phyloP scores from a whole-genome alignment of 2,113 vertebrate genomes.

The Anguilla rostrata region DNA sequence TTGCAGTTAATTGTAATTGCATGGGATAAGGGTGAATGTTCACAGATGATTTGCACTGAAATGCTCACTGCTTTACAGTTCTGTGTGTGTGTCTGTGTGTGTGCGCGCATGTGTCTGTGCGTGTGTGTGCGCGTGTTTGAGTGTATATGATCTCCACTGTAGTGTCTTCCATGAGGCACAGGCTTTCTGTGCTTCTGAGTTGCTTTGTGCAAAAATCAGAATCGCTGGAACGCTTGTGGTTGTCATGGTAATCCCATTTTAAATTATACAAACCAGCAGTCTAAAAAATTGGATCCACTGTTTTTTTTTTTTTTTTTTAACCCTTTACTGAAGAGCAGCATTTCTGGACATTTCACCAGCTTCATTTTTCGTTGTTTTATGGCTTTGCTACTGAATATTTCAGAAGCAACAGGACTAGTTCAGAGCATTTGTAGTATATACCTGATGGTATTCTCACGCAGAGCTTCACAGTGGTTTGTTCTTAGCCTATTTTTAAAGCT shows the following conservation, averaged over 20 bases:
- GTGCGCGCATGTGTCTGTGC: not conserved
- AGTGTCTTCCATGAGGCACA: not conserved
- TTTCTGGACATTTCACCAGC: not conserved
- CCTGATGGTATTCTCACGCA: not conserved
- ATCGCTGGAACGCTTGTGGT: slow-evolving; percentile 38
- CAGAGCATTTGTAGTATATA: not conserved
- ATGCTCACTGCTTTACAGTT: not conserved
- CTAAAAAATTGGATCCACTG: slow-evolving; percentile 60
- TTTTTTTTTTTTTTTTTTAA: slow-evolving; percentile 21
- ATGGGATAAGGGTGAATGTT: not conserved
- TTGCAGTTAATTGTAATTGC: too few relatives aligned
- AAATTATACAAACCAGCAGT: slow-evolving; percentile 49
- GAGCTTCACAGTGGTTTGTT: slow-evolving; percentile 38
- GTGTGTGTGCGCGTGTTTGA: not conserved
- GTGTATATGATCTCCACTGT: not conserved
- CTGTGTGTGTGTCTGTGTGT: not conserved
- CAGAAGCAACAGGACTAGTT: not conserved
- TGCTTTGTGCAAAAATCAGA: not conserved
- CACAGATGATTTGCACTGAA: not conserved
- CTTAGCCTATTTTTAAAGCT: slow-evolving; percentile 59
- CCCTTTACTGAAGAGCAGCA: not conserved
- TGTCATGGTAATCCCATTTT: slow-evolving; percentile 35
- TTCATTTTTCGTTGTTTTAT: not conserved
- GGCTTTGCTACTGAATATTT: not conserved
- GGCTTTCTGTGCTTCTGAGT: not conserved